Evolutionary conservation across 2,888 invertebrate genomes (phyloP), one percentile per base, ranked within the genome.

Genomic region (Oxytorus armatus): DNA sequence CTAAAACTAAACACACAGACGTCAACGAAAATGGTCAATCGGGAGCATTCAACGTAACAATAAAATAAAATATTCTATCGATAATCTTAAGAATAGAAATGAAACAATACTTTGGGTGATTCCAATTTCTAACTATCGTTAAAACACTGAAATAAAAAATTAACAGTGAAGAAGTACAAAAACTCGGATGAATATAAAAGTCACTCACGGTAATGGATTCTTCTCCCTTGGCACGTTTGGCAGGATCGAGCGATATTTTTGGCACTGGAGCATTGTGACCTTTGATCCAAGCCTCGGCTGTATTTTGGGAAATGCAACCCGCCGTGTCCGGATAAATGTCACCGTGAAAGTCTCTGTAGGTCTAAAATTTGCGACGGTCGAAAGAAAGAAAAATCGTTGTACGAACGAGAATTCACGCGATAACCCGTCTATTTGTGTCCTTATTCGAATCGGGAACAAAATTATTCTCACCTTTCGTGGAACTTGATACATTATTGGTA

Each of bases 401-500:
- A 10, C 3, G 1, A 42, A n/a, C 10, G 4, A 14, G 10, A 47
- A 16, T 47, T 10, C n/a, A 10, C 5, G 10, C 33, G 65, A 66
- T 44, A 23, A n/a, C 49, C 8, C 8, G 29, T 29, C 5, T 29
- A 29, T 29, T 29, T 29, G 2, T 29, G 29, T 2, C 5, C 29
- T 29, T 49, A 16, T 8, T n/a, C 11, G 18, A 7, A 16, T 14
- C 23, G n/a, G 10, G 23, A 42, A 16, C 36, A 14, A 57, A 49
- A 39, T 42, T 65, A 33, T 72, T 57, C 39, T 79, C 88, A 97
- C 97, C 94, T 97, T 97, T 88, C 98, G 93, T 10, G 98, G 98
- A 85, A 98, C 98, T 92, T 98, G 97, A 92, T 98, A 99, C 93
- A 97, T 98, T 83, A 98, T 96, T 16, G 98, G 98, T 88, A 98